Percentiles rank a stretch among this genome's conserved stretches.
These are phyloP conservation scores for Leuciscus waleckii DNA, from an alignment of 2,797 vertebrate genomes.

Conservation along the genomic window DNA sequence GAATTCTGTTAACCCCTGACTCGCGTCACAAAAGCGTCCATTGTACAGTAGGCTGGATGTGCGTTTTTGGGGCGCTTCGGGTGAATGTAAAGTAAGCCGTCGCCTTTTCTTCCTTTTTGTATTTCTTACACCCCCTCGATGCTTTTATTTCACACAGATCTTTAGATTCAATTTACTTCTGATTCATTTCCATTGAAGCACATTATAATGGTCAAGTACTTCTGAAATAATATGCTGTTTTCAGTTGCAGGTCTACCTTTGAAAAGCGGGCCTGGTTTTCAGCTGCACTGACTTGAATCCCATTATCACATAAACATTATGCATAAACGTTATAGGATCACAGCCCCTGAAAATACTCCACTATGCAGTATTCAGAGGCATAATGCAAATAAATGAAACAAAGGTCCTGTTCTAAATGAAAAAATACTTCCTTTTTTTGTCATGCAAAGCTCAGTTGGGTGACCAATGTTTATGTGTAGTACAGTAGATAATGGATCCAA, in stretches of 20 bases:
- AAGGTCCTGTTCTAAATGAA: conserved; percentile 36
- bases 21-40: conserved; percentile 74
- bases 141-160: conserved; percentile 71
- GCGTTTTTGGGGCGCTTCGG: conserved; percentile 69
- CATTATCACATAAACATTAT: conserved; percentile 58
- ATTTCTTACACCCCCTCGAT: conserved; percentile 69
- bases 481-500: conserved; percentile 39
- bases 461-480: conserved; percentile 30
- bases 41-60: conserved; percentile 71
- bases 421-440: conserved; percentile 57
- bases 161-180: conserved; percentile 68
- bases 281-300: conserved; percentile 68
- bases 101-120: conserved; percentile 68
- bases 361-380: conserved; percentile 31
- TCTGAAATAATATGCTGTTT: conserved; percentile 72
- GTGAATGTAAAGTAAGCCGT: conserved; percentile 78
- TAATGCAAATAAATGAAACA: conserved; percentile 54
- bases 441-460: conserved; percentile 51
- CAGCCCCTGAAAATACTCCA: conserved; percentile 24
- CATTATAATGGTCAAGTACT: conserved; percentile 72
- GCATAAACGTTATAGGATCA: conserved; percentile 55
- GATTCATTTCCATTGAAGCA: conserved; percentile 70
- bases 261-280: conserved; percentile 69
- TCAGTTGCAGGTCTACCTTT: conserved; percentile 67
- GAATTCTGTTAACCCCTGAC: conserved; percentile 75